A percentile compares a stretch with the other conserved stretches of the same genome.
phyloP scores from a whole-genome alignment of 1,140 invertebrate genomes.

The Apis cerana region DNA sequence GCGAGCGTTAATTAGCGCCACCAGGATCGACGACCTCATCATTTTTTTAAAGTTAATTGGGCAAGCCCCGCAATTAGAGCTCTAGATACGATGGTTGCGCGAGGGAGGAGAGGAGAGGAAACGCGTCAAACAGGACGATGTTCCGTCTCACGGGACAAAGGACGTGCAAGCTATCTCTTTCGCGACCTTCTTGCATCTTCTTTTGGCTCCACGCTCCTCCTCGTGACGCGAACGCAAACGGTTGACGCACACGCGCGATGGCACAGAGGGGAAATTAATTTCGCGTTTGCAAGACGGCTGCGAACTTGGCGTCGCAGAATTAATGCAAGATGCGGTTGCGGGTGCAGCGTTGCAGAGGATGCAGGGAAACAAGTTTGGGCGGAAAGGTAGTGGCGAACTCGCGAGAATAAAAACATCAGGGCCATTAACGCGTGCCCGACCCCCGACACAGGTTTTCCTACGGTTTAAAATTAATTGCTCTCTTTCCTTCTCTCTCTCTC shows the following conservation, averaged over 20 bases:
- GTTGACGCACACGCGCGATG: background rate
- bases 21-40: constrained; percentile 44
- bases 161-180: background rate
- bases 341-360: background rate
- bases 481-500: background rate
- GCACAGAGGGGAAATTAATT: constrained; percentile 42
- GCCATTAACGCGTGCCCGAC: background rate
- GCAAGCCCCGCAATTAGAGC: constrained; percentile 50
- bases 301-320: constrained; percentile 7
- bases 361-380: background rate
- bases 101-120: background rate
- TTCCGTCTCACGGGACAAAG: constrained; percentile 17
- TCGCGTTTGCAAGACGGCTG: constrained; percentile 33
- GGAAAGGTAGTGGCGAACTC: background rate
- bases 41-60: constrained; percentile 60
- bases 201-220: background rate
- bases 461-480: constrained; percentile 35
- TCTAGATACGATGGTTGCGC: background rate
- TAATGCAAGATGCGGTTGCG: constrained; percentile 26
- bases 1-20: constrained; percentile 62
- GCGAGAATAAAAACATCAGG: constrained; percentile 19
- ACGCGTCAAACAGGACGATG: constrained; percentile 16
- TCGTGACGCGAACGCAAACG: too few species aligned
- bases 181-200: background rate
- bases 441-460: constrained; percentile 1